phyloP scores from a whole-genome alignment of 2,797 vertebrate species.

The Poeciliopsis gracilis region DNA sequence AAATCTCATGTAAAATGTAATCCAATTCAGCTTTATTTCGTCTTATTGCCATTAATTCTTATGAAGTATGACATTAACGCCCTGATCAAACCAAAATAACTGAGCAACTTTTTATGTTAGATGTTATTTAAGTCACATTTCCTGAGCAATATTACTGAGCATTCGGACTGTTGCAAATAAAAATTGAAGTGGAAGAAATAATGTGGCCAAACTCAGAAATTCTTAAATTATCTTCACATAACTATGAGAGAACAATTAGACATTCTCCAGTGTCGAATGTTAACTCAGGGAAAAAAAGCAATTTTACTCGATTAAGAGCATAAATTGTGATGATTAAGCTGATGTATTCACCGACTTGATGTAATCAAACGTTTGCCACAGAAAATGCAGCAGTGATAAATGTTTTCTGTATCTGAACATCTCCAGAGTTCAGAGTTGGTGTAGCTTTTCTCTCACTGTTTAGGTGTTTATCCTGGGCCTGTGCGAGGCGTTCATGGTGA shows the following conservation, averaged over 20 bases:
- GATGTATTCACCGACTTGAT: not conserved
- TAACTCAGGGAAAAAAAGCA: not conserved
- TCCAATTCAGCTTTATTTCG: not conserved
- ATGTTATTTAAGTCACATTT: not conserved
- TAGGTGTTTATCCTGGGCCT: too few species aligned
- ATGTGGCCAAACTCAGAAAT: not conserved
- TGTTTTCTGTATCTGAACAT: not conserved
- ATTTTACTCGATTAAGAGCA: not conserved
- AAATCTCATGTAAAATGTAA: not conserved
- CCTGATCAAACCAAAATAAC: not conserved
- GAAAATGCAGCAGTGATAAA: not conserved
- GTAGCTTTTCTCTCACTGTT: not conserved
- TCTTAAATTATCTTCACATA: not conserved
- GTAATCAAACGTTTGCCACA: not conserved
- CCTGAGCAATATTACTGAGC: not conserved
- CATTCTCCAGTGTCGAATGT: not conserved
- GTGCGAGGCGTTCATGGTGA: not conserved
- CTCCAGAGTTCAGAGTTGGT: not conserved
- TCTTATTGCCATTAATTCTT: not conserved
- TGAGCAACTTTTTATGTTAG: not conserved
- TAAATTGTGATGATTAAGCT: not conserved
- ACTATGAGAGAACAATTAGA: not conserved
- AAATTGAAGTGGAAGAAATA: not conserved
- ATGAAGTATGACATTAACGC: not conserved
- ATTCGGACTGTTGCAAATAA: not conserved